These are phyloP conservation scores for Dipodomys stephensi DNA, from an alignment of 2,113 vertebrate genomes.

Conservation along the genomic window DNA sequence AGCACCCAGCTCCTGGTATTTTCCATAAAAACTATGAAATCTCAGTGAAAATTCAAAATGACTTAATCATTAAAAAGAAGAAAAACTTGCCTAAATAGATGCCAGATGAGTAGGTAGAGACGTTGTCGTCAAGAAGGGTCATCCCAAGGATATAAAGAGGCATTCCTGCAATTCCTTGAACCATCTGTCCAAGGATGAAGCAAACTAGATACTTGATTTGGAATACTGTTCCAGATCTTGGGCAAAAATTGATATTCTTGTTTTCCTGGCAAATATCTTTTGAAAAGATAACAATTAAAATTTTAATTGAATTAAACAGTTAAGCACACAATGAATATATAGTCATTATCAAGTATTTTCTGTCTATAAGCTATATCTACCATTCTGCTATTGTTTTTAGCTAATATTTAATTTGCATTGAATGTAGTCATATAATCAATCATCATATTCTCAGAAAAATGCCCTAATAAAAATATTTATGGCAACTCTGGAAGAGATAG, in stretches of 20 bases:
- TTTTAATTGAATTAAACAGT: conserved; percentile 25
- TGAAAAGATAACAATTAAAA: conserved; percentile 56
- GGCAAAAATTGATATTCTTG: conserved; percentile 68
- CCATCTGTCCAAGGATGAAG: conserved; percentile 83
- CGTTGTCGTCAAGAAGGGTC: conserved; percentile 85
- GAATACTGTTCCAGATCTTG: not conserved
- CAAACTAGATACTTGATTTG: conserved; percentile 77
- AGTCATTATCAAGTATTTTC: conserved; percentile 32
- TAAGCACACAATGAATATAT: conserved; percentile 33
- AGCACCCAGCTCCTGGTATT: too few species aligned
- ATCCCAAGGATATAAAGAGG: conserved; percentile 85
- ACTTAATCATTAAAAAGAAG: not conserved
- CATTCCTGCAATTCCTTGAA: conserved; percentile 87
- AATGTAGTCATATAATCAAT: not conserved
- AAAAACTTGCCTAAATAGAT: conserved; percentile 87
- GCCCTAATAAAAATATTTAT: not conserved
- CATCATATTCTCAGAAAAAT: conserved; percentile 36
- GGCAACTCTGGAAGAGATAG: not conserved
- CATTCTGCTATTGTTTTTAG: not conserved
- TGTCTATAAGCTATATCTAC: not conserved
- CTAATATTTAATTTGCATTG: conserved; percentile 16
- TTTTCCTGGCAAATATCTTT: conserved; percentile 82
- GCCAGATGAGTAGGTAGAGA: conserved; percentile 83
- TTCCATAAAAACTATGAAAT: not conserved
- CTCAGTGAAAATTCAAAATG: not conserved